These are phyloP conservation scores for Calameuta pallipes DNA, from an alignment of 2,888 invertebrate genomes.

Conservation along the genomic window DNA sequence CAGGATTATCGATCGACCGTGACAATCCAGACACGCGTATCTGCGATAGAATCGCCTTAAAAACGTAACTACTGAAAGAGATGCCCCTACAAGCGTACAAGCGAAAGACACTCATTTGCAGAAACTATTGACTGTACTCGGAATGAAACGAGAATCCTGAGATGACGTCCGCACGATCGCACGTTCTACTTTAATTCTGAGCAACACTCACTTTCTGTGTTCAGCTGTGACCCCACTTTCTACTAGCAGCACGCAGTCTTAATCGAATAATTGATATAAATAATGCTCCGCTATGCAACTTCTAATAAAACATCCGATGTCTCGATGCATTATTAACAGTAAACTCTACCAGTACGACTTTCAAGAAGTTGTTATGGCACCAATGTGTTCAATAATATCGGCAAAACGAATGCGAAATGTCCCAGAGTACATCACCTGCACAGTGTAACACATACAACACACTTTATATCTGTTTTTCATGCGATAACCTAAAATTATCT, in stretches of 20 bases:
- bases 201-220: too few relatives aligned
- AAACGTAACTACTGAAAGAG: too few relatives aligned
- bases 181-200: background rate
- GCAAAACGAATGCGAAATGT: background rate
- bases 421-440: background rate
- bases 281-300: background rate
- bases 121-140: background rate
- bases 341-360: background rate
- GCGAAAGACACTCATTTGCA: too few relatives aligned
- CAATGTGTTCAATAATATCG: constrained; percentile 2
- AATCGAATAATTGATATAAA: background rate
- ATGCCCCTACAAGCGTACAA: too few relatives aligned
- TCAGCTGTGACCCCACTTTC: too few relatives aligned
- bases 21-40: too few relatives aligned
- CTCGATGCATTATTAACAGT: background rate
- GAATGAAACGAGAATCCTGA: too few relatives aligned
- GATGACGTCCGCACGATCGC: too few relatives aligned
- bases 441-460: background rate
- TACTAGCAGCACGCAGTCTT: background rate
- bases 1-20: background rate
- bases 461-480: background rate
- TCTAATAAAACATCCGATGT: background rate
- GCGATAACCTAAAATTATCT: background rate
- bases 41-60: too few relatives aligned
- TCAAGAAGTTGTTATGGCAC: constrained; percentile 11